phyloP scores from a whole-genome alignment of 2,797 vertebrate genomes.

The Philypnodon macrostomus region DNA sequence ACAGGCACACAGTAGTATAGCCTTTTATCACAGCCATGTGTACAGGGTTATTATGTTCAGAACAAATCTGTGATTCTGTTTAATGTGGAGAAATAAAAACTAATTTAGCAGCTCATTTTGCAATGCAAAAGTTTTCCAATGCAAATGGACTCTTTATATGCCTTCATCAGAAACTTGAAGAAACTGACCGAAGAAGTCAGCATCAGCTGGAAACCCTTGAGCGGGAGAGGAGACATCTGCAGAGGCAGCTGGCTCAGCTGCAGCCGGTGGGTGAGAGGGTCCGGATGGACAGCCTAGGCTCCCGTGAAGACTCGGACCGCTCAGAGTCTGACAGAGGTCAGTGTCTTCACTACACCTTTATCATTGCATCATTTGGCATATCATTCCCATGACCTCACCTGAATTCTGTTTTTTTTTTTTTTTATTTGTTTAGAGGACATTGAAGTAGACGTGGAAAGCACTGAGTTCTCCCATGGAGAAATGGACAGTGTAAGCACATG shows the following conservation, averaged over 20 bases:
- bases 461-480: constrained; percentile 99
- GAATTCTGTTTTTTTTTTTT: constrained; percentile 12
- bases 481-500: constrained; percentile 95
- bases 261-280: constrained; percentile 84
- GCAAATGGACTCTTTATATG: too few relatives aligned
- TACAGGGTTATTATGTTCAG: too few relatives aligned
- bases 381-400: background rate
- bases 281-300: constrained; percentile 90
- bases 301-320: constrained; percentile 88
- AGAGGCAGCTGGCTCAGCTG: constrained; percentile 92
- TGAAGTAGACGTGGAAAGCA: constrained; percentile 98
- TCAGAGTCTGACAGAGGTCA: constrained; percentile 96
- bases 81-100: too few relatives aligned
- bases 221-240: constrained; percentile 93
- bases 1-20: too few relatives aligned
- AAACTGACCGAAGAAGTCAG: constrained; percentile 88
- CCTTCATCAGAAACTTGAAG: constrained; percentile 92
- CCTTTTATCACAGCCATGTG: too few relatives aligned
- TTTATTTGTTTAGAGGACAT: constrained; percentile 86
- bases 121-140: too few relatives aligned
- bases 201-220: constrained; percentile 95
- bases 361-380: too few relatives aligned
- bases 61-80: background rate
- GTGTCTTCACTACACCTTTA: constrained; percentile 7
- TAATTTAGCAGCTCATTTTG: too few relatives aligned